Evolutionary conservation across 2,888 invertebrate species (phyloP), one percentile per base, ranked within the genome.

Genomic region (Drosophila affinis): DNA sequence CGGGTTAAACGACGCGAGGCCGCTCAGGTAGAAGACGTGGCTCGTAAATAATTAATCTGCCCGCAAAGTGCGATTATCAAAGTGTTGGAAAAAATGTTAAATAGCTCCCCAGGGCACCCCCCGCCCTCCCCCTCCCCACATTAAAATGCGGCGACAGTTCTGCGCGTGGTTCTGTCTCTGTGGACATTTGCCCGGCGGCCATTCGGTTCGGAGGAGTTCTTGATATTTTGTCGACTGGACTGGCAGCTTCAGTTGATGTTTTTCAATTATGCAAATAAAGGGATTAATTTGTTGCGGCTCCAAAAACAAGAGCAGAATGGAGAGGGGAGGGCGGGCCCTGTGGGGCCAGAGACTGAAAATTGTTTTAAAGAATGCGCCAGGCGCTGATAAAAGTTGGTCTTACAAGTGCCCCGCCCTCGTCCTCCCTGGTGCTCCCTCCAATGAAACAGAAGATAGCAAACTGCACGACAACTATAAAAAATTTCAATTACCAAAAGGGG

Each of bases 181-280:
- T n/a, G 70, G 34, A 63, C 27, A 46, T 49, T 51, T 47, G 77
- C 77, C 76, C 57, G 39, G 61, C 59, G 80, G 80, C 76, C 71
- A 78, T 77, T 71, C 32, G 59, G 54, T 69, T 65, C 57, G 81
- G 64, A 0, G 24, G 24, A 68, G 77, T 65, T 80, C 54, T 79
- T 80, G 75, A 85, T 78, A 78, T 85, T 86, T 81, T 65, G 29
- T 65, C 51, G 77, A 78, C 79, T 84, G 77, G 64, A 78, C 81
- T 84, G 77, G 64, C 79, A 77, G 77, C 76, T 70, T 75, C 80
- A 72, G 68, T 77, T 87, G 81, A 79, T 88, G 79, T 87, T 87
- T 87, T 90, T 86, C 89, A 89, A 86, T 90, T 90, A 90, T 90
- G 90, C 89, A 90, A 90, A 90, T 90, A 83, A 84, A 82, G 86